Percentiles rank a stretch among this genome's conserved stretches.
phyloP scores from a whole-genome alignment of 1,140 invertebrate genomes.

The Drosophila nasuta region DNA sequence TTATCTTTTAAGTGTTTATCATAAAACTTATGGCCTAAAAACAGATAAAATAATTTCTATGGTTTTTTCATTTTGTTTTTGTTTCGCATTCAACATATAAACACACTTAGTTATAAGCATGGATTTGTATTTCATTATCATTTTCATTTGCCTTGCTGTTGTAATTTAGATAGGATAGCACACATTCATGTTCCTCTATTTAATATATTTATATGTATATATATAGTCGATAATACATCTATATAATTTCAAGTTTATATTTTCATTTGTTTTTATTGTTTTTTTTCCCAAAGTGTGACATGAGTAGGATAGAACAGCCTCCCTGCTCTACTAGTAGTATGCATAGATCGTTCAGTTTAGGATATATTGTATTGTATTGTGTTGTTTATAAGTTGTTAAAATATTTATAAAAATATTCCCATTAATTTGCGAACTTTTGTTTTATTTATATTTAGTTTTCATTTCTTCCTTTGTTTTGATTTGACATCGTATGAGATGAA shows the following conservation, averaged over 20 bases:
- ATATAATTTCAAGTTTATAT: slow-evolving; percentile 52
- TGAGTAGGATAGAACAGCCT: slow-evolving; percentile 59
- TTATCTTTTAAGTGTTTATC: slow-evolving; percentile 65
- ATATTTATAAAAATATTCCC: slow-evolving; percentile 68
- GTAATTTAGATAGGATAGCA: slow-evolving; percentile 61
- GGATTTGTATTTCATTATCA: slow-evolving; percentile 17
- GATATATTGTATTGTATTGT: slow-evolving; percentile 30
- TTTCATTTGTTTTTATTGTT: slow-evolving; percentile 31
- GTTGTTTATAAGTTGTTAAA: slow-evolving; percentile 44
- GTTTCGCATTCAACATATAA: slow-evolving; percentile 60
- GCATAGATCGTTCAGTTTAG: slow-evolving; percentile 40
- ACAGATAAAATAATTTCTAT: slow-evolving; percentile 80
- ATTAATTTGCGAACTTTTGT: slow-evolving; percentile 29
- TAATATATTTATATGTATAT: slow-evolving; percentile 7
- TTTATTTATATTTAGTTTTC: slow-evolving; percentile 41
- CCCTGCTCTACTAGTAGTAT: slow-evolving; percentile 32
- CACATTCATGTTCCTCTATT: slow-evolving; percentile 51
- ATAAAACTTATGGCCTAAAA: slow-evolving; percentile 75
- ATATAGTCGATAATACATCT: slow-evolving; percentile 41
- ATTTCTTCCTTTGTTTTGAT: slow-evolving; percentile 26
- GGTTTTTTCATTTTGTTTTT: slow-evolving; percentile 29
- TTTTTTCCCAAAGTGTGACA: slow-evolving; percentile 41
- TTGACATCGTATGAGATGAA: slow-evolving; percentile 14
- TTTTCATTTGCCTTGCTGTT: slow-evolving; percentile 22
- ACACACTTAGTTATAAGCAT: slow-evolving; percentile 33